Evolutionary conservation across 2,888 invertebrate species (phyloP).

Genomic region (Apotomis turbidana): DNA sequence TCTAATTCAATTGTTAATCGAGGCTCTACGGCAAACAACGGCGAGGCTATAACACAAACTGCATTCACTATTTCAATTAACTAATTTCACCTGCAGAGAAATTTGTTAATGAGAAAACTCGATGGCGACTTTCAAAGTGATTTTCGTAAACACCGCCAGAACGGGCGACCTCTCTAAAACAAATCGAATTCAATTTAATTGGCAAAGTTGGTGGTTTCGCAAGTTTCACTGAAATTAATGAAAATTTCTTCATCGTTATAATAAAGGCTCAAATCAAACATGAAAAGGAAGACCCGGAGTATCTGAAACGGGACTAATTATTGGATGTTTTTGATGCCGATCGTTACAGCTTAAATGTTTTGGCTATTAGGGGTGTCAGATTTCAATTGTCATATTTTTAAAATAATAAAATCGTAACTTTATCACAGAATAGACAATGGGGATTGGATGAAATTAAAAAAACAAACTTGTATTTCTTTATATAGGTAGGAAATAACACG

Average conservation of each 20-base stretch:
- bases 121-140: slow-evolving; percentile 37
- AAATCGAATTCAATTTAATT: slow-evolving; percentile 43
- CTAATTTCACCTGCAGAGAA: slow-evolving; percentile 34
- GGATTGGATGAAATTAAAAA: too few relatives aligned
- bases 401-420: not conserved
- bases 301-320: slow-evolving; percentile 20
- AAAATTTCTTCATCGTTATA: slow-evolving; percentile 30
- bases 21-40: too few relatives aligned
- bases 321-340: slow-evolving; percentile 15
- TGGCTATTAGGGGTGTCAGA: not conserved
- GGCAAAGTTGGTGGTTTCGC: slow-evolving; percentile 42
- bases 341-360: slow-evolving; percentile 4
- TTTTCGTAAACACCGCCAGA: slow-evolving; percentile 40
- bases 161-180: slow-evolving; percentile 37
- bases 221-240: slow-evolving; percentile 42
- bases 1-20: too few relatives aligned
- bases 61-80: slow-evolving; percentile 26
- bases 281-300: slow-evolving; percentile 36
- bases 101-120: slow-evolving; percentile 40
- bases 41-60: too few relatives aligned
- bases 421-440: too few relatives aligned
- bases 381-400: not conserved
- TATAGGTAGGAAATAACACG: too few relatives aligned
- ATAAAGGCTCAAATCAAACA: slow-evolving; percentile 41
- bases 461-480: too few relatives aligned